These are phyloP conservation scores for Caerostris darwini DNA, from an alignment of 1,140 invertebrate genomes.

Conservation along the genomic window DNA sequence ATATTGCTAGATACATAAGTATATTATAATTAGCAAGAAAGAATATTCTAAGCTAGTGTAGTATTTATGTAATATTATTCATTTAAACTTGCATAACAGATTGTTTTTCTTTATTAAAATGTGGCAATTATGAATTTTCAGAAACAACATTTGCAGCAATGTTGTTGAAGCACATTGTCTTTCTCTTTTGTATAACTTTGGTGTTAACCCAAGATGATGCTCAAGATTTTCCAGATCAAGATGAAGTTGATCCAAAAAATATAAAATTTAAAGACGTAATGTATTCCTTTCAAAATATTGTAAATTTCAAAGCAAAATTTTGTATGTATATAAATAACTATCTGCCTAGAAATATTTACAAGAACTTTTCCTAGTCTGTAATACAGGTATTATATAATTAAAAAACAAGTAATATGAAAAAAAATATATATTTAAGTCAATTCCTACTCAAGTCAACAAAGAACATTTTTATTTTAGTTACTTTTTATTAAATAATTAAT, in stretches of 20 bases:
- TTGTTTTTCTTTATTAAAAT: not conserved
- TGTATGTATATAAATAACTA: not conserved
- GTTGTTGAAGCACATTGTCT: not conserved
- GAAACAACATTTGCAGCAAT: constrained; percentile 1
- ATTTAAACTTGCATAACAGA: not conserved
- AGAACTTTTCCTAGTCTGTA: too few species aligned
- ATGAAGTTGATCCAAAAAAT: not conserved
- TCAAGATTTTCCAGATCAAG: constrained; percentile 41
- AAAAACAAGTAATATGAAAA: too few species aligned
- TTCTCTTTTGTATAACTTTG: not conserved
- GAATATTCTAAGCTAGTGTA: not conserved
- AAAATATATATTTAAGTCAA: too few species aligned
- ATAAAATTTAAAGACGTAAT: not conserved
- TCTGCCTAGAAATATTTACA: not conserved
- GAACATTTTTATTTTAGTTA: too few species aligned
- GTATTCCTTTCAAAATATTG: not conserved
- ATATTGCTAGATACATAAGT: not conserved
- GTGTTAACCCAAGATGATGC: constrained; percentile 23
- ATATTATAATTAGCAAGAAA: not conserved
- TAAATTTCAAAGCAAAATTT: not conserved
- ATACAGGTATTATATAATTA: too few species aligned
- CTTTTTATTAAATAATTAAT: too few species aligned
- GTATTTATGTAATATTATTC: not conserved
- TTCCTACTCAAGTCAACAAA: too few species aligned
- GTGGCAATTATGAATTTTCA: not conserved